Base-by-base conservation (phyloP, 2,113 vertebrate genomes). In the Amphiprion ocellaris region DNA sequence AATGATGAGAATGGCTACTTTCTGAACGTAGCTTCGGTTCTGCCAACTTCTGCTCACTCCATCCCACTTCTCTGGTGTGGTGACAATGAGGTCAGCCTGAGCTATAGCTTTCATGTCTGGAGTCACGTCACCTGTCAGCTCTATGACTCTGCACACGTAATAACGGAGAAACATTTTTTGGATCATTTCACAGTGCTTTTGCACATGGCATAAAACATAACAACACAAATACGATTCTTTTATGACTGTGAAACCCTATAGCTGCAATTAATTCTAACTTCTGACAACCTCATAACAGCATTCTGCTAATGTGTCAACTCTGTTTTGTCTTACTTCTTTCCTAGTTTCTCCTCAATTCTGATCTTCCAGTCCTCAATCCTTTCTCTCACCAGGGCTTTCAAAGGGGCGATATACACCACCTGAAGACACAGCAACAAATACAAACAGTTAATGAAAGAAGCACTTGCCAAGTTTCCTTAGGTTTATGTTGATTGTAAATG, bases 61-160 rank as follows among this genome's bases (percentile, higher is more conserved):
- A 67, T 99, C 98, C 98, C 98, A 99, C 76, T 99, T 99, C 91
- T 99, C 98, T 0, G 98, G 98, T 0, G 98, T 99, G 71, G 98
- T 99, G 84, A 99, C 98, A 3, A 99, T 99, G 74, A 99, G 94
- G 88, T 99, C 98, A 24, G 98, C 98, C 87, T 97, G 94, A 0
- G 96, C 95, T 79, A 99, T 97, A 21, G 97, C 96, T 85, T 95
- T 96, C 97, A 99, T 96, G 90, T 99, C 98, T 41, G 98, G 98
- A 80, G 97, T 98, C 84, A 98, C 97, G 74, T 99, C 98, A 7
- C 98, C 98, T 0, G 98, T 99, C 81, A 99, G 82, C 83, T 99
- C 98, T 84, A 99, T 96, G 92, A 99, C 97, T 73, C 98, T 99
- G 58, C 19, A 68, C 30, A 78, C 9, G 21, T n/a, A 58, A 65